Evolutionary conservation across 2,888 invertebrate genomes (phyloP).

Genomic region (Choreutis nemorana): DNA sequence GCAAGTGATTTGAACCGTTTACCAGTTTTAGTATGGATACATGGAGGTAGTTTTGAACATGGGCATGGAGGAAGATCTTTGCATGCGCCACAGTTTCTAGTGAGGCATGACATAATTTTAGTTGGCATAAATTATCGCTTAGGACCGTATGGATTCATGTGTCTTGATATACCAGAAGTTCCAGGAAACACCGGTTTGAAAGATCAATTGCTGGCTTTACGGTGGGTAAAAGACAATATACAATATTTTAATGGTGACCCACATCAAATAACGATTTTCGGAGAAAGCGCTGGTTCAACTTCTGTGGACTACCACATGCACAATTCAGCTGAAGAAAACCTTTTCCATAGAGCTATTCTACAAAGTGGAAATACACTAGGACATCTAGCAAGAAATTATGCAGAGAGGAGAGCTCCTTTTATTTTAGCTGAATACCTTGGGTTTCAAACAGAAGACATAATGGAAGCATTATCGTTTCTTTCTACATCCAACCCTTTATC

Average conservation of each 20-base stretch:
- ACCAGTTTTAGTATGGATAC: slow-evolving; percentile 9
- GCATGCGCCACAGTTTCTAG: slow-evolving; percentile 7
- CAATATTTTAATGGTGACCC: slow-evolving; percentile 32
- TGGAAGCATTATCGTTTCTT: slow-evolving; percentile 22
- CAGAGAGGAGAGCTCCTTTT: slow-evolving; percentile 20
- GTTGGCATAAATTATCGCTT: slow-evolving; percentile 32
- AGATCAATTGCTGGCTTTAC: slow-evolving; percentile 30
- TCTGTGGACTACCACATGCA: slow-evolving; percentile 27
- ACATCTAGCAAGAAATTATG: slow-evolving; percentile 18
- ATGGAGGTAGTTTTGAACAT: slow-evolving; percentile 7
- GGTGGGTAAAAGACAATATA: slow-evolving; percentile 33
- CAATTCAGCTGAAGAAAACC: slow-evolving; percentile 15
- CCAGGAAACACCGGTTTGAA: slow-evolving; percentile 43
- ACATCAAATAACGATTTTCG: slow-evolving; percentile 30
- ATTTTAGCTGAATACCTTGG: slow-evolving; percentile 27
- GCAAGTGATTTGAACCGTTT: slow-evolving; percentile 7
- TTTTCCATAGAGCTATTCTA: slow-evolving; percentile 30
- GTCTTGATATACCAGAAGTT: slow-evolving; percentile 27
- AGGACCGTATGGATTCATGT: slow-evolving; percentile 44
- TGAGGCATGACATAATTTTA: slow-evolving; percentile 8
- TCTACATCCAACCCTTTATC: slow-evolving; percentile 14
- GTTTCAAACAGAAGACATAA: slow-evolving; percentile 12
- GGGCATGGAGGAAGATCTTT: slow-evolving; percentile 4
- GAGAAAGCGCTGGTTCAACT: slow-evolving; percentile 33
- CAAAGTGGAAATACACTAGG: slow-evolving; percentile 28